Evolutionary conservation across 2,888 invertebrate genomes (phyloP).

Genomic region (Catocala nupta): DNA sequence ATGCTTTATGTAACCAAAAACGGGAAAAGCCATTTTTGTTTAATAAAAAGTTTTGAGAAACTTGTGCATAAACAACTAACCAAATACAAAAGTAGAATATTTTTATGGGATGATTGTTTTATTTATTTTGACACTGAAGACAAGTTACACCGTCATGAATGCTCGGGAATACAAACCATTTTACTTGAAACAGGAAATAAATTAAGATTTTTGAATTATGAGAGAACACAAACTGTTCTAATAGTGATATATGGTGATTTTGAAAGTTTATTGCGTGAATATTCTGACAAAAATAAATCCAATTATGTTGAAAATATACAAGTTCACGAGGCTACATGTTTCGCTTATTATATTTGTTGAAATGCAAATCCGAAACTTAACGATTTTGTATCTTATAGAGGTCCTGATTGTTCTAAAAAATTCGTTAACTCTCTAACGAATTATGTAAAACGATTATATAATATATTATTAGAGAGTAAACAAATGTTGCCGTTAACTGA

Average conservation of each 20-base stretch:
- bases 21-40: slow-evolving; percentile 6
- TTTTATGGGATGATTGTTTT: too few relatives aligned
- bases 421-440: neutral
- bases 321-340: slow-evolving; percentile 6
- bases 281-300: slow-evolving; percentile 13
- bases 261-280: slow-evolving; percentile 11
- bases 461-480: too few relatives aligned
- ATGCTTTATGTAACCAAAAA: neutral
- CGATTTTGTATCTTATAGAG: slow-evolving; percentile 11
- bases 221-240: slow-evolving; percentile 5
- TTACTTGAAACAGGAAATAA: slow-evolving; percentile 5
- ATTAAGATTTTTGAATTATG: slow-evolving; percentile 7
- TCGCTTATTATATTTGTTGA: slow-evolving; percentile 13
- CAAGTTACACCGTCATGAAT: slow-evolving; percentile 3
- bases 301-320: slow-evolving; percentile 8
- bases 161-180: slow-evolving; percentile 6
- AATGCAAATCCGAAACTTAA: slow-evolving; percentile 6
- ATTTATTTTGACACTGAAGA: neutral
- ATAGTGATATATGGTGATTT: neutral
- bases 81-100: slow-evolving; percentile 2
- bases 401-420: slow-evolving; percentile 2
- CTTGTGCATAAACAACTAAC: slow-evolving; percentile 12
- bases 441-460: too few relatives aligned
- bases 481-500: too few relatives aligned
- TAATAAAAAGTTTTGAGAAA: slow-evolving; percentile 7